These are phyloP conservation scores for Hydrolagus affinis DNA, from an alignment of 2,113 vertebrate genomes.

Conservation along the genomic window DNA sequence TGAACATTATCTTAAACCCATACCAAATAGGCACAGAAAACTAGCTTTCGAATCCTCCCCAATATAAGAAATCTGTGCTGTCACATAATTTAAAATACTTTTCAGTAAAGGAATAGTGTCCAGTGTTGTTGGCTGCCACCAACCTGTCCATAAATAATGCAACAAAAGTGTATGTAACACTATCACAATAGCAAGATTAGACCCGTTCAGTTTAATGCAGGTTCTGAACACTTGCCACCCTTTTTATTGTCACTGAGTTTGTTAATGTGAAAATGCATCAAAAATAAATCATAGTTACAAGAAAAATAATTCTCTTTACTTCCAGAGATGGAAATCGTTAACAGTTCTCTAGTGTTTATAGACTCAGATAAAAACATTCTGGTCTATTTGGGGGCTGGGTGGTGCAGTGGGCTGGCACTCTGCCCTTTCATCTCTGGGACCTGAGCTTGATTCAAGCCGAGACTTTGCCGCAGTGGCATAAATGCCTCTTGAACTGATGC, in stretches of 20 bases:
- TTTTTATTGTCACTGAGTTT: background rate
- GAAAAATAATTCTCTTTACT: background rate
- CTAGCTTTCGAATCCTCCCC: background rate
- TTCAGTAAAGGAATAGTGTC: background rate
- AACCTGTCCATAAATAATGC: background rate
- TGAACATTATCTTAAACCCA: background rate
- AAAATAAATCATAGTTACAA: background rate
- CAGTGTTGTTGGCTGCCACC: background rate
- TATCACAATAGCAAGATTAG: background rate
- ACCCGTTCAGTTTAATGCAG: background rate
- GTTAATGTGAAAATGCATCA: background rate
- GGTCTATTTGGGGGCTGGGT: conserved; percentile 5
- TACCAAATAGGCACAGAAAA: background rate
- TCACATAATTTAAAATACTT: background rate
- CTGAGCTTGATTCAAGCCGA: conserved; percentile 4
- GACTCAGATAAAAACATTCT: background rate
- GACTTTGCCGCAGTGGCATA: conserved; percentile 6
- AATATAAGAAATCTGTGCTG: background rate
- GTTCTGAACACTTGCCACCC: too few species aligned
- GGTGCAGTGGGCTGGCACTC: conserved; percentile 27
- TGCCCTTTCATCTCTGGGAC: conserved; percentile 20
- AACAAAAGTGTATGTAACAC: background rate
- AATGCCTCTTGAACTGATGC: background rate
- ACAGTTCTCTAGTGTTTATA: background rate
- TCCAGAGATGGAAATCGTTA: background rate